Conservation (phyloP, 92 coral and sea anemone genomes). For the Epizoanthus rinbou region DNA sequence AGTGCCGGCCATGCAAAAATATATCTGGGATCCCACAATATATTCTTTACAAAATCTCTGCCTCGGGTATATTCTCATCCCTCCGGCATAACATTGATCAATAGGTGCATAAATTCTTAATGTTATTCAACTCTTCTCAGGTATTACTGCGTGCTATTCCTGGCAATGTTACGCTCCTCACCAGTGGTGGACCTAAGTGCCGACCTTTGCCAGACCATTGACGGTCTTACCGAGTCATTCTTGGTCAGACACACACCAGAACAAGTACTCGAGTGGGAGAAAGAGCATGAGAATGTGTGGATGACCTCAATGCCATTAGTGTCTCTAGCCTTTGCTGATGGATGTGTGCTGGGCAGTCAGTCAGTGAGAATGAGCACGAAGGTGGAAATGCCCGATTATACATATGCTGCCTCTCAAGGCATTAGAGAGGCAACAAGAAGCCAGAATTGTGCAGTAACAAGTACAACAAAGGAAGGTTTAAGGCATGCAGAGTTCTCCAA, state of each 20-base stretch:
- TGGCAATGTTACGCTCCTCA: conserved; percentile 10
- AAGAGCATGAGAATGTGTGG: conserved; percentile 5
- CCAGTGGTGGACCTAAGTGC: conserved; percentile 9
- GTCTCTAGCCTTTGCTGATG: conserved; percentile 2
- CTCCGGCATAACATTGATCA: too few relatives aligned
- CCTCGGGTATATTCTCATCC: too few relatives aligned
- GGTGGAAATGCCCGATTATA: background rate
- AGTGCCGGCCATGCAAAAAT: too few relatives aligned
- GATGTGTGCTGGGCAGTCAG: background rate
- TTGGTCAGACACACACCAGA: conserved; percentile 25
- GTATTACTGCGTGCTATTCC: conserved; percentile 18
- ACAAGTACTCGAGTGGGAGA: conserved; percentile 5
- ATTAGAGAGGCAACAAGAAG: background rate
- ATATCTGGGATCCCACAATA: too few relatives aligned
- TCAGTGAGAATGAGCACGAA: background rate
- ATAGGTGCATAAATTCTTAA: too few relatives aligned
- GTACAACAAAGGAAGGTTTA: background rate
- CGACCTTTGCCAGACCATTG: background rate
- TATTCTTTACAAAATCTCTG: too few relatives aligned
- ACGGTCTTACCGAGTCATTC: background rate
- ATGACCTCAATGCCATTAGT: conserved; percentile 13
- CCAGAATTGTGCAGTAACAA: background rate
- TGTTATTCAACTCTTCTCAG: background rate
- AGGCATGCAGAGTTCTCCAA: background rate
- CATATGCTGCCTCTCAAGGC: background rate